These are phyloP conservation scores for Coelopa pilipes DNA, from an alignment of 2,888 invertebrate species.

Conservation along the genomic window DNA sequence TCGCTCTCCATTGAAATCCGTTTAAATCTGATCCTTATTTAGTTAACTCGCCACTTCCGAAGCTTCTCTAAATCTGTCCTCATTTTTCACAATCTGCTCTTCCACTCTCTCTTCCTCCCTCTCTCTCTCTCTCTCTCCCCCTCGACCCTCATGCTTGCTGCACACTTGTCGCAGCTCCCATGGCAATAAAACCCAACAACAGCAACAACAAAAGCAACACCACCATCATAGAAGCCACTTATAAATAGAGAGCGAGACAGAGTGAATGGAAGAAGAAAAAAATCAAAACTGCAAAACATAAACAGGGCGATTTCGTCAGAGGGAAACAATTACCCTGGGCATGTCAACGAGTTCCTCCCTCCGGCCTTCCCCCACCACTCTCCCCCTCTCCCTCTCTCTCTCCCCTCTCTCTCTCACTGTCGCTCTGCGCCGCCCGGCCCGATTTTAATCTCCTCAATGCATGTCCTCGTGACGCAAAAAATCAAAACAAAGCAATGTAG, in stretches of 20 bases:
- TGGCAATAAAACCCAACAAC: conserved; percentile 6
- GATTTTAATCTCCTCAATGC: conserved; percentile 31
- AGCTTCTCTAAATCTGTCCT: not conserved
- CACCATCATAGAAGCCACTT: not conserved
- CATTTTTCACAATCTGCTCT: not conserved
- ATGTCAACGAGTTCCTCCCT: no score
- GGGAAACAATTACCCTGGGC: conserved; percentile 33
- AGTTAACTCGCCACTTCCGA: not conserved
- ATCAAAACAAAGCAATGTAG: not conserved
- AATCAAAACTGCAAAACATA: not conserved
- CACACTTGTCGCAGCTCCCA: conserved; percentile 19
- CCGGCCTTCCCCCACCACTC: no score
- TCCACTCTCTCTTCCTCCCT: not conserved
- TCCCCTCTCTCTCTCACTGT: no score
- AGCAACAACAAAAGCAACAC: not conserved
- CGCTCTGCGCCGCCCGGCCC: no score
- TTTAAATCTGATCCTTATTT: no score
- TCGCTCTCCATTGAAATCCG: no score
- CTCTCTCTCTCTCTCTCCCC: not conserved
- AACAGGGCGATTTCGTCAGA: conserved; percentile 27
- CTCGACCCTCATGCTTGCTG: not conserved
- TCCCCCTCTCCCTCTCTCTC: no score
- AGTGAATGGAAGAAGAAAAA: not conserved
- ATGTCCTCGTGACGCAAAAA: not conserved
- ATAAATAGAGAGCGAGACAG: not conserved